These are phyloP conservation scores for Chymomyza caudatula DNA, from an alignment of 2,888 invertebrate species.

Conservation along the genomic window DNA sequence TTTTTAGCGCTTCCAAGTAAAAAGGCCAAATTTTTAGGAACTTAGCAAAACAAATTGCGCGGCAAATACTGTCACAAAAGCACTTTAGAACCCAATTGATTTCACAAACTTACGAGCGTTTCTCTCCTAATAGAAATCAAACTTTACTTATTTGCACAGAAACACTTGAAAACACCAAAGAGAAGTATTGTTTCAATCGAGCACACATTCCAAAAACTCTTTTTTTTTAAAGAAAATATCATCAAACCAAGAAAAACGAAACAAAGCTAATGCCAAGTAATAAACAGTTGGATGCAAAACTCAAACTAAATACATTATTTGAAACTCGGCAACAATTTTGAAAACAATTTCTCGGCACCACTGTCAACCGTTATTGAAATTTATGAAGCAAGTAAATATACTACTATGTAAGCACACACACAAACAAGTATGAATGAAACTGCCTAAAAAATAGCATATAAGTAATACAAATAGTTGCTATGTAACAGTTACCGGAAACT, in stretches of 20 bases:
- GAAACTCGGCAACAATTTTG: slow-evolving; percentile 26
- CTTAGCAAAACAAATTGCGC: slow-evolving; percentile 19
- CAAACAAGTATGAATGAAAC: slow-evolving; percentile 72
- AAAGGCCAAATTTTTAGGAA: slow-evolving; percentile 77
- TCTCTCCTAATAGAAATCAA: slow-evolving; percentile 25
- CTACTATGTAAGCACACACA: slow-evolving; percentile 31
- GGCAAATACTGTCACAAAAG: not conserved
- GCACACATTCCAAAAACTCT: too few relatives aligned
- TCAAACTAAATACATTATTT: not conserved
- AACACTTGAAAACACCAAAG: too few relatives aligned
- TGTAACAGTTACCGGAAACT: not conserved
- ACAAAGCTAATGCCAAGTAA: too few relatives aligned
- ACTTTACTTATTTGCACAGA: slow-evolving; percentile 13
- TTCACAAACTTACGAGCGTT: slow-evolving; percentile 19
- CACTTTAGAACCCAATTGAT: slow-evolving; percentile 21
- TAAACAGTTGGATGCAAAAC: slow-evolving; percentile 29
- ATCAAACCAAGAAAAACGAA: too few relatives aligned
- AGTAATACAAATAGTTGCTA: slow-evolving; percentile 52
- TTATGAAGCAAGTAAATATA: slow-evolving; percentile 18
- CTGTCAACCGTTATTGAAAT: slow-evolving; percentile 30
- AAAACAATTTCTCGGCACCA: slow-evolving; percentile 57
- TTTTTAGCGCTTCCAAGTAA: slow-evolving; percentile 77
- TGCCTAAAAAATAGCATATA: slow-evolving; percentile 67
- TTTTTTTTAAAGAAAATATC: too few relatives aligned
- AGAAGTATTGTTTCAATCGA: too few relatives aligned